Base-by-base conservation (phyloP, 2,888 invertebrate species). In the Dromius quadrimaculatus region DNA sequence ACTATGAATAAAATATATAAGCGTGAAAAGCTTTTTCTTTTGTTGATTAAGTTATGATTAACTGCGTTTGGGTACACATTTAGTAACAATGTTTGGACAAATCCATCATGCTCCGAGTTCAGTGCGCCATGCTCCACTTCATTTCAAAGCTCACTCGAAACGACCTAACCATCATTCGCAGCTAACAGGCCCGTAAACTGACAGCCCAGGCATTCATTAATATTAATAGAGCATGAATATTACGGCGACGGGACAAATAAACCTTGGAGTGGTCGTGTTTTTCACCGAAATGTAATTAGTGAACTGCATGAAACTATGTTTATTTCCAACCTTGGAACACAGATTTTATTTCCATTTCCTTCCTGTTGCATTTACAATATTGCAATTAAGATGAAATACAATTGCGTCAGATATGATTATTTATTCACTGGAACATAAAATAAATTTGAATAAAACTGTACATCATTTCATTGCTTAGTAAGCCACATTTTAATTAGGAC, bases 221-320 rank as follows among this genome's bases (percentile, higher is more conserved):
- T 66, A 66, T 66, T 66, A 54, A 66, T 54, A 66, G 66, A 36
- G 38, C 66, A 66, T 66, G 57, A 66, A 66, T 66, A 66, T 63
- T 63, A 63, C 43, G 63, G 38, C 50, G 50, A 54, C 50, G 28
- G 50, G 28, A 54, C 50, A 54, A 54, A 54, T 28, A 28, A 54
- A 54, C 50, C 50, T 54, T 54, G 50, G 50, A 54, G 50, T 54
- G 50, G 50, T 54, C 50, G 28, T 54, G 50, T 54, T 54, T 54
- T 54, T 54, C 23, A 54, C 50, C 50, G 23, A 54, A 54, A 54
- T 54, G 50, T 54, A 54, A 54, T 54, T 54, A 54, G 28, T 50
- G 47, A 22, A 15, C 23, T 20, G 41, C 17, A 13, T n/a, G n/a
- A n/a, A n/a, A 9, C 47, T 8, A 20, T 22, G 11, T 22, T n/a